phyloP scores from a whole-genome alignment of 2,888 invertebrate species.

The Chironomus riparius region DNA sequence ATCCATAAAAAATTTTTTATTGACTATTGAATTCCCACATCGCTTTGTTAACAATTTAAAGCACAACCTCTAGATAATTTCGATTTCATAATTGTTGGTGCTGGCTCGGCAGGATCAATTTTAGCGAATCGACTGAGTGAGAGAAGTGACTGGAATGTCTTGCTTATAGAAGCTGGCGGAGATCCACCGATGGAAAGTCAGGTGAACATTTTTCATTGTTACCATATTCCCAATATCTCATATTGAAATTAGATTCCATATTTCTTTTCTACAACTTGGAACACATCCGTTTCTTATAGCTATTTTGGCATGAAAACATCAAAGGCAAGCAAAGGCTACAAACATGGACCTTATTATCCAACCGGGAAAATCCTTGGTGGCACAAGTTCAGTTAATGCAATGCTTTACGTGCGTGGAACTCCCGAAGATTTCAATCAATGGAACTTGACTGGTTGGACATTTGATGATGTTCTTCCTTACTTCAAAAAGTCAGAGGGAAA shows the following conservation, averaged over 20 bases:
- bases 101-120: constrained; percentile 45
- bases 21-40: background rate
- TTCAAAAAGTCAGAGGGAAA: constrained; percentile 16
- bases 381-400: background rate
- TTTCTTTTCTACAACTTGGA: constrained; percentile 32
- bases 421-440: background rate
- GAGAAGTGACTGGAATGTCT: constrained; percentile 40
- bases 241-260: constrained; percentile 32
- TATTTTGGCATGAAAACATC: constrained; percentile 35
- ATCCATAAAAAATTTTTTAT: background rate
- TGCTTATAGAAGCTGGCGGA: constrained; percentile 46
- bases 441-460: background rate
- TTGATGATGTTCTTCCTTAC: constrained; percentile 9
- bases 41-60: background rate
- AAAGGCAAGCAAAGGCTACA: constrained; percentile 30
- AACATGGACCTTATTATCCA: background rate
- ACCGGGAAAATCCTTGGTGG: constrained; percentile 9
- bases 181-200: constrained; percentile 40
- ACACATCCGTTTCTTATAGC: constrained; percentile 33
- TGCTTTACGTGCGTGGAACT: constrained; percentile 14
- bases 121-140: constrained; percentile 45
- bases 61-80: constrained; percentile 32
- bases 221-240: no score
- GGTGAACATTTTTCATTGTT: background rate
- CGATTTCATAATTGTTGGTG: constrained; percentile 45